Conservation (phyloP, 2,797 vertebrate genomes). For the Hydrocynus forskahlii region DNA sequence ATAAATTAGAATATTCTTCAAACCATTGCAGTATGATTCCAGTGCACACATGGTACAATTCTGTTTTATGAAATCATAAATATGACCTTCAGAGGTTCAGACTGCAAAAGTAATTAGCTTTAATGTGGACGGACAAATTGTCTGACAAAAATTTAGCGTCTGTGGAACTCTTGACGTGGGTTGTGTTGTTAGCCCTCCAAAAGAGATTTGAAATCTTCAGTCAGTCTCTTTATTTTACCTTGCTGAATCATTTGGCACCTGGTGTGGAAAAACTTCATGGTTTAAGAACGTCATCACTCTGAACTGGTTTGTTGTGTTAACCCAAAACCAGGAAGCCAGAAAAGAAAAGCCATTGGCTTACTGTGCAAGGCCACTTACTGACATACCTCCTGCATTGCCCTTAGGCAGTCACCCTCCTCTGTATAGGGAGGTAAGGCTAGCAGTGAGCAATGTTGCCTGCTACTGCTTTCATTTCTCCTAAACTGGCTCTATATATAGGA, state of each 20-base stretch:
- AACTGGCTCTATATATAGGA: conserved; percentile 2
- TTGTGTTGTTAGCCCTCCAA: not conserved
- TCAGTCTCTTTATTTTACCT: not conserved
- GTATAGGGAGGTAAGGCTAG: not conserved
- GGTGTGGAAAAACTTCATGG: not conserved
- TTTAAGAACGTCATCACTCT: not conserved
- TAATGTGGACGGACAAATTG: too few relatives aligned
- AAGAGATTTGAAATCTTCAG: not conserved
- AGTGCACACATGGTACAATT: too few relatives aligned
- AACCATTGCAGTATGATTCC: not conserved
- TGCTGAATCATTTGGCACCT: not conserved
- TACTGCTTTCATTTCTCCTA: not conserved
- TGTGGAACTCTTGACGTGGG: not conserved
- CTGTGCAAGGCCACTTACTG: not conserved
- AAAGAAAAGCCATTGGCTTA: not conserved
- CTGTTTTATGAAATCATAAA: too few relatives aligned
- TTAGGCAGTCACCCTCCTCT: not conserved
- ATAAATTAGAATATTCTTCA: too few relatives aligned
- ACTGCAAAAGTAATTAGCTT: not conserved
- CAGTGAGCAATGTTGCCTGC: conserved; percentile 5
- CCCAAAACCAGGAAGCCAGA: not conserved
- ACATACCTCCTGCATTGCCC: not conserved
- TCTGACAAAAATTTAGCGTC: not conserved
- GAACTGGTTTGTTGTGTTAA: not conserved
- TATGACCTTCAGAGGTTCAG: not conserved